Base-by-base conservation (phyloP, 2,113 vertebrate species). In the Pedetes capensis region DNA sequence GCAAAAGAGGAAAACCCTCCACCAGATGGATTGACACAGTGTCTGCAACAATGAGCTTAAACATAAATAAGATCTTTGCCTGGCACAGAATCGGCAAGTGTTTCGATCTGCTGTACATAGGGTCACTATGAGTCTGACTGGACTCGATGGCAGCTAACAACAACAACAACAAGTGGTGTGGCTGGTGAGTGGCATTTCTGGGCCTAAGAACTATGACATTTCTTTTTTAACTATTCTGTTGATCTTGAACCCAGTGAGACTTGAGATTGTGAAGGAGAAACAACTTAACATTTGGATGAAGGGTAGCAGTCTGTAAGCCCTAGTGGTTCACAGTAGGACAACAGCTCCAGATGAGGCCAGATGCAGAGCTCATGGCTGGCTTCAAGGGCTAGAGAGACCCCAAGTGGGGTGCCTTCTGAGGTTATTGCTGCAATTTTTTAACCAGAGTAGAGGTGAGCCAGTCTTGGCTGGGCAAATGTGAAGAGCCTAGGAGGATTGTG, bases 381-480 rank as follows among this genome's bases (percentile, higher is more conserved):
- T 7, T 3, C 0, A 25, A 74, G 34, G 57, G 23, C 16, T n/a
- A 6, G 37, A 44, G 64, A 55, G 57, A 49, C 25, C 49, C 32
- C 49, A 20, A 6, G 75, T 57, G 9, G 0, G 34, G 42, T 34
- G n/a, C 44, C 51, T 69, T n/a, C 11, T 1, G 23, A 39, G 17
- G 42, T 39, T 4, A 1, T 71, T 39, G 39, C 49, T 87, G n/a
- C n/a, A 63, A 12, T 20, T 25, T 42, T 37, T 20, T 55, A 39
- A 32, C 4, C 37, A 61, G 87, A 44, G 20, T 14, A 9, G 32
- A 27, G 49, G 32, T 4, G 68, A 32, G 34, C 2, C 29, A 34
- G 29, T 8, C 4, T 1, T 13, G 0, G 5, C 34, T 22, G 42
- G n/a, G 27, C 29, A 17, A 5, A 25, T 3, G 39, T 37, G 76